Conservation (phyloP, 2,797 vertebrate genomes). For the Platalea minor region DNA sequence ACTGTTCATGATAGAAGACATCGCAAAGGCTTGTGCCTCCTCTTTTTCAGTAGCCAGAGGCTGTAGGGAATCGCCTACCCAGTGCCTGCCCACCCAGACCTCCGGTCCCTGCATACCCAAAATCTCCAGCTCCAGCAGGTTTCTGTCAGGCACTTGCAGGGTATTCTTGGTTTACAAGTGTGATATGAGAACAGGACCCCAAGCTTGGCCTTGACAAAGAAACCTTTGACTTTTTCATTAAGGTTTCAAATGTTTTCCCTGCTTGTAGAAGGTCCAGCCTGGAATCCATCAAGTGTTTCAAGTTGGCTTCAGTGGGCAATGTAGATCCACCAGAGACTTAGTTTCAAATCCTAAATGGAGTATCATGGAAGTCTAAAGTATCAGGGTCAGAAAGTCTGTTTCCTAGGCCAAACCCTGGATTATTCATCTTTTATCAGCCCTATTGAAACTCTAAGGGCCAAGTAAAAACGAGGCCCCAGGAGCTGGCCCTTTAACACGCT, state of each 20-base stretch:
- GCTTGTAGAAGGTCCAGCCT: not conserved
- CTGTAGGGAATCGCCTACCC: not conserved
- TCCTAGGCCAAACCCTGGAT: not conserved
- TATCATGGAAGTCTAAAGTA: not conserved
- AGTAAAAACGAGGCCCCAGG: not conserved
- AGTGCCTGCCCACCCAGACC: not conserved
- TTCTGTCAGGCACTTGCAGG: not conserved
- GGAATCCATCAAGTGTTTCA: not conserved
- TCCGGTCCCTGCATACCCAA: not conserved
- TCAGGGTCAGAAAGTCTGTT: not conserved
- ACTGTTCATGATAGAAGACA: not conserved
- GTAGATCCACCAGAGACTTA: not conserved
- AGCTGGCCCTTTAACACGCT: not conserved
- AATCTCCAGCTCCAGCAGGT: not conserved
- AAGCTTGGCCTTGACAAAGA: not conserved
- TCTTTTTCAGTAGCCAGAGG: not conserved
- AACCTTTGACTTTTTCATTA: not conserved
- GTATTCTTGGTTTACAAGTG: not conserved
- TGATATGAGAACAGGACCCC: not conserved
- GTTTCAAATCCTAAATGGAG: not conserved
- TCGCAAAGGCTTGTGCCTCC: not conserved
- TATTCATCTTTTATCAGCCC: not conserved
- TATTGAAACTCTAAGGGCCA: not conserved
- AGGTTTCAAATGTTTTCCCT: not conserved
- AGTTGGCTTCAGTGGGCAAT: fast-evolving